Conservation (phyloP, 2,888 invertebrate species). For the Pollenia amentaria region DNA sequence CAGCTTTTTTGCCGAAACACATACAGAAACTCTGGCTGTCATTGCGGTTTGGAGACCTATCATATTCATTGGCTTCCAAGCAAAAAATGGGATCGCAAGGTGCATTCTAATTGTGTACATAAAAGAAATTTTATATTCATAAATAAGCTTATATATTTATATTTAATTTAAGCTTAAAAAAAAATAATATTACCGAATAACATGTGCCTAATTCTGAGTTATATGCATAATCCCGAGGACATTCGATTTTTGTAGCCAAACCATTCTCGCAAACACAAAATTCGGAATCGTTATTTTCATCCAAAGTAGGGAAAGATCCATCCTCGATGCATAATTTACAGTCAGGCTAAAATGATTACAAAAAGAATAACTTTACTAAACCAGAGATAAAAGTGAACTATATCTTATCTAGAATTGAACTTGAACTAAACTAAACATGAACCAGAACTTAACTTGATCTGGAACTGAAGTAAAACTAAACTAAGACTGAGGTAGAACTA, state of each 20-base stretch:
- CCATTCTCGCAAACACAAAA: conserved; percentile 78
- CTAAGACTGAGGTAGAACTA: no score
- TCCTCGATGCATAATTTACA: conserved; percentile 75
- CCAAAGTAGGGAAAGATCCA: conserved; percentile 72
- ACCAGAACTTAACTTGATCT: no score
- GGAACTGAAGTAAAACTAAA: no score
- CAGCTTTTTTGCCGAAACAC: conserved; percentile 75
- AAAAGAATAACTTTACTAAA: no score
- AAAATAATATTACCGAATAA: conserved; percentile 76
- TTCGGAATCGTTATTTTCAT: conserved; percentile 63
- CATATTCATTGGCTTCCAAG: conserved; percentile 69
- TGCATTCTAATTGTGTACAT: conserved; percentile 75
- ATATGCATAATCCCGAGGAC: conserved; percentile 75
- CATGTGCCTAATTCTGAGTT: conserved; percentile 65
- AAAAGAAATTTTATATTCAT: not conserved
- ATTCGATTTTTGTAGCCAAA: conserved; percentile 74
- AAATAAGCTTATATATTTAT: no score
- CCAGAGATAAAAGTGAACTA: no score
- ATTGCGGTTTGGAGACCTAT: conserved; percentile 73
- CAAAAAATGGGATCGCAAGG: conserved; percentile 79
- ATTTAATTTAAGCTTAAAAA: not conserved
- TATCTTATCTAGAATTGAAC: no score
- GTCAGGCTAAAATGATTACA: conserved; percentile 68
- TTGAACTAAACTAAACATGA: no score
- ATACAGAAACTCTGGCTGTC: conserved; percentile 79